These are phyloP conservation scores for Notoglanidium macrostoma DNA, from an alignment of 2,797 vertebrate genomes.

Conservation along the genomic window DNA sequence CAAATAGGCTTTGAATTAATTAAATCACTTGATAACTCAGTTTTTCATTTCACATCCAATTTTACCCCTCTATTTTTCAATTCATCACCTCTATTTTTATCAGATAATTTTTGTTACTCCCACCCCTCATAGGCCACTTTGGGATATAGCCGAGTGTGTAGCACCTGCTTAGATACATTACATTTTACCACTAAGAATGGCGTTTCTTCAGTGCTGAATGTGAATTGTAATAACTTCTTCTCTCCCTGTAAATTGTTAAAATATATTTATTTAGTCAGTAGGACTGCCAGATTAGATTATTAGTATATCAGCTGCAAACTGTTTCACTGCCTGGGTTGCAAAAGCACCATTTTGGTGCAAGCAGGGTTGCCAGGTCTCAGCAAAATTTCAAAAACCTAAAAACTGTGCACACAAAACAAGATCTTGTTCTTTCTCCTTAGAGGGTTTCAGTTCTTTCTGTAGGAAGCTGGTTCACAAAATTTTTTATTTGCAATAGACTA, in stretches of 20 bases:
- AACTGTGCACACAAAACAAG: not conserved
- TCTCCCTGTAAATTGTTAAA: not conserved
- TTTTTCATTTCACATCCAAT: too few relatives aligned
- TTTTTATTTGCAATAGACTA: not conserved
- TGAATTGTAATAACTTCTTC: too few relatives aligned
- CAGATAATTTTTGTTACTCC: too few relatives aligned
- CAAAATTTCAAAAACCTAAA: not conserved
- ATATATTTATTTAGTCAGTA: not conserved
- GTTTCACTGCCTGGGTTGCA: not conserved
- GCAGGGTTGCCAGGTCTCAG: not conserved
- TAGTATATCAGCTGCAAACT: not conserved
- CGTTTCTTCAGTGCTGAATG: not conserved
- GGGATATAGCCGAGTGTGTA: too few relatives aligned
- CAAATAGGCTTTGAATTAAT: too few relatives aligned
- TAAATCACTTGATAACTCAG: too few relatives aligned
- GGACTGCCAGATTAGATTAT: not conserved
- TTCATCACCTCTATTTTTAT: too few relatives aligned
- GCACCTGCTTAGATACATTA: not conserved
- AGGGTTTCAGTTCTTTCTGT: conserved; percentile 29
- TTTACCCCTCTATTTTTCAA: too few relatives aligned
- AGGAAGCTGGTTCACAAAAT: conserved; percentile 52
- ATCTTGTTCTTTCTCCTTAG: not conserved
- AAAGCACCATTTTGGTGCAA: not conserved
- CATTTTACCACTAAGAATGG: not conserved
- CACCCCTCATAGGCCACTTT: too few relatives aligned